Base-by-base conservation (phyloP, 2,888 invertebrate genomes). In the Agrochola lota region DNA sequence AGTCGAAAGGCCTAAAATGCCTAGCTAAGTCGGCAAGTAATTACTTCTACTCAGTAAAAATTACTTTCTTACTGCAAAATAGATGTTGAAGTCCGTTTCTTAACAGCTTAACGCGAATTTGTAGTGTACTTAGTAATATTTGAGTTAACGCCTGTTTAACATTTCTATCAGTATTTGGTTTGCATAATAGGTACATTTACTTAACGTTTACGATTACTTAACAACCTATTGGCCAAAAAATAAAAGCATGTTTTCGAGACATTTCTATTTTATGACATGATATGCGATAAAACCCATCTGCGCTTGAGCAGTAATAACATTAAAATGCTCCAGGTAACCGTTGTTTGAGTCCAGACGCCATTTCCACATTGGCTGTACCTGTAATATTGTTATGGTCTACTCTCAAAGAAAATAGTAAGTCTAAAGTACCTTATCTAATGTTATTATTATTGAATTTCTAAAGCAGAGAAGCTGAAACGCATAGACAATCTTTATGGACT, bases 251-350 rank as follows among this genome's bases (percentile, higher is more conserved):
- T 55, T 72, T 77, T 69, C 60, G 40, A 46, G 59, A 57, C 46
- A 69, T 43, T 35, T 74, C 73, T 40, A 66, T n/a, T 79, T 83
- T 74, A 83, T 59, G 46, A 57, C 74, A 76, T 57, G 76, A 75
- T 71, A 40, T 12, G 68, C 75, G 52, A 84, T 87, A 87, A 87
- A 85, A 78, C 49, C 69, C 85, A 77, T 77, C 81, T 85, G 85
- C 69, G 69, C 81, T 87, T 63, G 72, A 52, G 60, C 35, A 78
- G 72, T 75, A 73, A 75, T 85, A 63, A 81, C 73, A 75, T 84
- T 78, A 87, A 74, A 76, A 78, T 84, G 63, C 68, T 81, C 17
- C 63, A 78, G 62, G 68, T 78, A 77, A 55, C 67, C 57, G 64
- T 63, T 66, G 71, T 35, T 63, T 55, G 49, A 73, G 55, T 67